A percentile compares a stretch with the other conserved stretches of the same genome.
phyloP scores from a whole-genome alignment of 2,888 invertebrate genomes.

The Conomelus anceps region DNA sequence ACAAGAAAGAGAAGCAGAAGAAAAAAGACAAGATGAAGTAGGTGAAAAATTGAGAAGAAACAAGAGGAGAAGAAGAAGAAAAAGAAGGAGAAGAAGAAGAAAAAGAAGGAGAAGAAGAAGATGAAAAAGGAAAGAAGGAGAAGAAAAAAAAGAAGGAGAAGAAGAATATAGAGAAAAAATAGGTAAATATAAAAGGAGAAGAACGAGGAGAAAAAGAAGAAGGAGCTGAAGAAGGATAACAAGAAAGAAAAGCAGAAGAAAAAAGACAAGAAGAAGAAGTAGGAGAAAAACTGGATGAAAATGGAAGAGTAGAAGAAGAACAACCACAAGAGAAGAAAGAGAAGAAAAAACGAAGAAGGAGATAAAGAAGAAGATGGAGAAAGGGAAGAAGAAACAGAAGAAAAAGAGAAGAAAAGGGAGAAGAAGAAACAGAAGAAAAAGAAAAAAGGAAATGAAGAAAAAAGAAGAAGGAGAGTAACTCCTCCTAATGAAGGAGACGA shows the following conservation, averaged over 20 bases:
- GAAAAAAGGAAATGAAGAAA: neutral
- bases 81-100: slow-evolving; percentile 1
- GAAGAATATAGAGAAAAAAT: neutral
- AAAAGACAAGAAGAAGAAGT: neutral
- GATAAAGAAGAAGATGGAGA: too few relatives aligned
- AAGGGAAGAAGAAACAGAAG: too few relatives aligned
- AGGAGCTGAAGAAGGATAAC: neutral
- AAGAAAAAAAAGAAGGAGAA: neutral
- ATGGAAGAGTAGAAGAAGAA: neutral
- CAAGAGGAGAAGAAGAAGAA: neutral
- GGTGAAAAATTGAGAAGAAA: neutral
- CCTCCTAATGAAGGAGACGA: too few relatives aligned
- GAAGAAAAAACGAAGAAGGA: too few relatives aligned
- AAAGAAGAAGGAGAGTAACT: too few relatives aligned
- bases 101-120: neutral
- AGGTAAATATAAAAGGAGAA: neutral
- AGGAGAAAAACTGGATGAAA: neutral
- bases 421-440: too few relatives aligned
- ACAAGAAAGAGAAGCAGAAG: neutral
- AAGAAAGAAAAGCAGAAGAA: neutral
- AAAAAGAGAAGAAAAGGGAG: too few relatives aligned
- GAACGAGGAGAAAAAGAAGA: neutral
- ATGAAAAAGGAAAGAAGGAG: neutral
- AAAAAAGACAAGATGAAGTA: neutral
- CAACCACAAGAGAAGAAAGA: too few relatives aligned